phyloP scores from a whole-genome alignment of 2,113 vertebrate genomes.

The Galbula dea region DNA sequence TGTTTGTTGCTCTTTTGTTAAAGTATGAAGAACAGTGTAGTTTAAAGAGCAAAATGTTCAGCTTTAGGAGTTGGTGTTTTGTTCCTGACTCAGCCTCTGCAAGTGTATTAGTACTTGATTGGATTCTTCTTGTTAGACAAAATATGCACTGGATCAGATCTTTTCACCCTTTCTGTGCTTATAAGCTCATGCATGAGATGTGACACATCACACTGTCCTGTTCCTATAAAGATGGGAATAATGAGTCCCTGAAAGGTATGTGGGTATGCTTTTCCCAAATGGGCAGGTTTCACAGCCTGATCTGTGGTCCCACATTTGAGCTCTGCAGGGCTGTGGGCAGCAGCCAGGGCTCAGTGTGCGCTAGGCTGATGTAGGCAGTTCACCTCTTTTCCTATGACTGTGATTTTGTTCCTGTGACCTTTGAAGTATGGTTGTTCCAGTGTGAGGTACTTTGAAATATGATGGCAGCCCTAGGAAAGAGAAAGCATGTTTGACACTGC shows the following conservation, averaged over 20 bases:
- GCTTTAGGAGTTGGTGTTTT: background rate
- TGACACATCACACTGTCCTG: background rate
- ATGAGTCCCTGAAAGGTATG: background rate
- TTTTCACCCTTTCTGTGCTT: background rate
- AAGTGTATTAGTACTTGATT: background rate
- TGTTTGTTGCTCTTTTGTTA: background rate
- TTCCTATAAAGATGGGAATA: background rate
- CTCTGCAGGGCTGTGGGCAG: background rate
- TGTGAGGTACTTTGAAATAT: background rate
- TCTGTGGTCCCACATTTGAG: background rate
- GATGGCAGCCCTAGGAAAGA: background rate
- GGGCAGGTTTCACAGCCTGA: background rate
- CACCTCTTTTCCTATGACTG: background rate
- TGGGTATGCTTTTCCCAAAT: background rate
- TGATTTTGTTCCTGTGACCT: background rate
- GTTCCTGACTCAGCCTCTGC: background rate
- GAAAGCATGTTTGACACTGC: background rate
- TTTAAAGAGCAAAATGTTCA: background rate
- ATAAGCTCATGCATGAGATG: background rate
- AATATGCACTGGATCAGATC: background rate
- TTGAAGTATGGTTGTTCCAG: background rate
- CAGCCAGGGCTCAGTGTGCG: rapidly evolving
- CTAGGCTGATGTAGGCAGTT: background rate
- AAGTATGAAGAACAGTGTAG: background rate
- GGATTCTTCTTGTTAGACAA: rapidly evolving